phyloP scores from a whole-genome alignment of 2,888 invertebrate genomes.

The Halictus ligatus region DNA sequence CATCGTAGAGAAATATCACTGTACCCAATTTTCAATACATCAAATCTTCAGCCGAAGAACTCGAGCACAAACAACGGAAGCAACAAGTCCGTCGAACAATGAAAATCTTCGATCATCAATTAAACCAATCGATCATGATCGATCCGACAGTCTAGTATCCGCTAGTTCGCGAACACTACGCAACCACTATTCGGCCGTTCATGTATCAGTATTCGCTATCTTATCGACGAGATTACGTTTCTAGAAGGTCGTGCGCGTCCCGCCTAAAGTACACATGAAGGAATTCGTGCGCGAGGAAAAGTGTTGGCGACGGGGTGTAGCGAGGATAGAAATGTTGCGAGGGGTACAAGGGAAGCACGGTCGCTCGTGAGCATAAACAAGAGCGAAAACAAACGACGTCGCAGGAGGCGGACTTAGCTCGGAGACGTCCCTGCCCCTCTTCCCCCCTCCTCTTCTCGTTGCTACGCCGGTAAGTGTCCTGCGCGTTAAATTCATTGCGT shows the following conservation, averaged over 20 bases:
- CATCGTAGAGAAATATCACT: too few relatives aligned
- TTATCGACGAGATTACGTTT: background rate
- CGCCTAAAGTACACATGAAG: conserved; percentile 1
- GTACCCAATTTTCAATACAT: too few relatives aligned
- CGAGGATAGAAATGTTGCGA: background rate
- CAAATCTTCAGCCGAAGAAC: too few relatives aligned
- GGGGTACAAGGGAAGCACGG: background rate
- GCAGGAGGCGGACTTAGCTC: background rate
- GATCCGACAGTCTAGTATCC: background rate
- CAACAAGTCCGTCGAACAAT: background rate
- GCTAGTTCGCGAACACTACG: background rate
- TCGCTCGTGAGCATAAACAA: conserved; percentile 7
- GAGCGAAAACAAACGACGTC: conserved; percentile 10
- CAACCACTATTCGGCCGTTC: background rate
- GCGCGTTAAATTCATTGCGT: conserved; percentile 40
- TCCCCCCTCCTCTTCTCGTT: background rate
- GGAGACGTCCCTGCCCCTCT: background rate
- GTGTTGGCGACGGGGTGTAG: background rate
- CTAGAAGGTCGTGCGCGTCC: background rate
- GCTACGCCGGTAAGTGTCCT: background rate
- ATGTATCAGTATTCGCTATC: conserved; percentile 7
- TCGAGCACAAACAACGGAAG: background rate
- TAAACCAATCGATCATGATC: background rate
- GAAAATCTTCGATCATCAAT: background rate
- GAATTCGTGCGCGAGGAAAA: background rate